Conservation (phyloP, 1,140 invertebrate species). For the Carposina sasakii region DNA sequence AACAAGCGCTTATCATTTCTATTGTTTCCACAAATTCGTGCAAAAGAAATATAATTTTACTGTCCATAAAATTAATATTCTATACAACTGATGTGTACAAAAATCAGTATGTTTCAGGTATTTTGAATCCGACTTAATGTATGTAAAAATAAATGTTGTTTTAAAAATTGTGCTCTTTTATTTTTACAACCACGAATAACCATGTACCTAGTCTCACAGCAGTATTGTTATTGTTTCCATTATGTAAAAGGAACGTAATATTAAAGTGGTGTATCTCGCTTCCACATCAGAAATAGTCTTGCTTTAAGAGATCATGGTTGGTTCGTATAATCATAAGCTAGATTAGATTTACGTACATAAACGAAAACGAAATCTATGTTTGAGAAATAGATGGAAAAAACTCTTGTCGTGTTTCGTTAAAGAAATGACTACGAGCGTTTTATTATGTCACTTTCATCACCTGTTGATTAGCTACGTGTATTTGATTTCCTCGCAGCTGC, state of each 20-base stretch:
- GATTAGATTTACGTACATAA: too few species aligned
- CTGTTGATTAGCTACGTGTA: too few species aligned
- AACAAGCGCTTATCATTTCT: constrained; percentile 58
- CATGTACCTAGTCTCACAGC: not conserved
- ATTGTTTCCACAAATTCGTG: constrained; percentile 49
- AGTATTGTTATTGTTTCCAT: not conserved
- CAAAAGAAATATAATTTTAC: constrained; percentile 58
- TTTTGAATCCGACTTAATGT: constrained; percentile 72
- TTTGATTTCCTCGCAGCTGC: too few species aligned
- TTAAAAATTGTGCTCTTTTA: constrained; percentile 63
- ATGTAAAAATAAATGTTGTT: constrained; percentile 73
- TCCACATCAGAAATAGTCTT: too few species aligned
- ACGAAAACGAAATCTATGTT: too few species aligned
- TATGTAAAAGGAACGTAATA: not conserved
- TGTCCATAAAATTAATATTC: constrained; percentile 60
- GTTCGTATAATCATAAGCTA: too few species aligned
- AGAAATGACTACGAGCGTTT: too few species aligned
- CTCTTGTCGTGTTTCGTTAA: too few species aligned
- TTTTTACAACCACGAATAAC: constrained; percentile 21
- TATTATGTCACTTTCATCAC: too few species aligned
- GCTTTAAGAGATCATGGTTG: too few species aligned
- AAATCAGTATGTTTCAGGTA: constrained; percentile 70
- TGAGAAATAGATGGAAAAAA: too few species aligned
- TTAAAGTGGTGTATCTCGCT: too few species aligned
- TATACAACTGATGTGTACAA: constrained; percentile 64